Conservation (phyloP, 2,888 invertebrate species). For the Lasioglossum lativentre region DNA sequence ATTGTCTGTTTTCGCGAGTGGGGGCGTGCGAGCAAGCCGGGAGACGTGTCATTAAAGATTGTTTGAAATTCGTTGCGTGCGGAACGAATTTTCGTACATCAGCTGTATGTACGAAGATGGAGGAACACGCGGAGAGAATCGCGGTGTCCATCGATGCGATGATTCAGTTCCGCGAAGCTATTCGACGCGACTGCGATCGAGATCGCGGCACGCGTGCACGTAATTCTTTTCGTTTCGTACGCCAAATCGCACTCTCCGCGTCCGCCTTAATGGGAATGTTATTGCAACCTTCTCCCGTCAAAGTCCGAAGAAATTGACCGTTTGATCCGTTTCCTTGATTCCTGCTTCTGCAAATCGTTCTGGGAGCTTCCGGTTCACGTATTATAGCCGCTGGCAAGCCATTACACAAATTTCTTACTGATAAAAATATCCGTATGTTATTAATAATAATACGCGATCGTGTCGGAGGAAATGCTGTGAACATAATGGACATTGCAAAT, state of each 20-base stretch:
- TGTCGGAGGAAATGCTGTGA: not conserved
- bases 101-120: constrained; percentile 34
- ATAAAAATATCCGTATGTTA: not conserved
- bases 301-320: not conserved
- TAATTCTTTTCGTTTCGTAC: constrained; percentile 54
- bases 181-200: constrained; percentile 54
- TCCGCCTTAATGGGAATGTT: constrained; percentile 10
- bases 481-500: not conserved
- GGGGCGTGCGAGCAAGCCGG: not conserved
- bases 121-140: constrained; percentile 48
- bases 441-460: not conserved
- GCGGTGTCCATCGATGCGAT: constrained; percentile 63
- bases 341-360: not conserved
- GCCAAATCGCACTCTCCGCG: not conserved
- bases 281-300: not conserved
- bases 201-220: constrained; percentile 40
- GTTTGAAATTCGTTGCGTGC: constrained; percentile 70
- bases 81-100: constrained; percentile 48
- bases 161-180: constrained; percentile 66
- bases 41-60: constrained; percentile 70
- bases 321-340: constrained; percentile 1
- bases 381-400: no score
- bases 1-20: constrained; percentile 48
- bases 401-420: not conserved
- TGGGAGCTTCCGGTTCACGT: not conserved